Percentiles rank a stretch among this genome's conserved stretches.
These are phyloP conservation scores for Ceriagrion tenellum DNA, from an alignment of 2,888 invertebrate genomes.

Conservation along the genomic window DNA sequence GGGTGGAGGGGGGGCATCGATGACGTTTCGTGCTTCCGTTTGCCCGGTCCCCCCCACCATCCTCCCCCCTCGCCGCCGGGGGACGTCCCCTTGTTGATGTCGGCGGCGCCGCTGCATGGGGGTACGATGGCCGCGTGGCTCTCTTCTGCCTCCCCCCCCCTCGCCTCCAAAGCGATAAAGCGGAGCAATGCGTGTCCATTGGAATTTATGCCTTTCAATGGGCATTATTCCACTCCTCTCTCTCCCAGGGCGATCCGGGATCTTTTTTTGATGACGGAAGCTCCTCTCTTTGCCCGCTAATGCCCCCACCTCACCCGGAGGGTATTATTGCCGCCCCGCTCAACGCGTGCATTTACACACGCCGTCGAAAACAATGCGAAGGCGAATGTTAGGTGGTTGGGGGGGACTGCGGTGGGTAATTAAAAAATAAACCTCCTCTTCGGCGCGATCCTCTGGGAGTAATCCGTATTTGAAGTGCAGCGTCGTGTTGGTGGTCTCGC, in stretches of 20 bases:
- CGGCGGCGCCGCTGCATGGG: neutral
- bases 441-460: neutral
- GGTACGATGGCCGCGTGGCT: neutral
- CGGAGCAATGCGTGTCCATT: slow-evolving; percentile 8
- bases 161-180: neutral
- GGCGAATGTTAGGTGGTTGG: neutral
- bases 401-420: neutral
- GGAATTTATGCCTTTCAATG: slow-evolving; percentile 33
- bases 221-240: neutral
- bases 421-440: neutral
- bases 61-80: neutral
- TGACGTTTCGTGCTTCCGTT: slow-evolving; percentile 77
- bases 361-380: neutral
- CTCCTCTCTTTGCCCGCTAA: neutral
- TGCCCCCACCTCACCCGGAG: no score
- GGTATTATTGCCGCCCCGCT: neutral
- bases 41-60: neutral
- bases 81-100: slow-evolving; percentile 48
- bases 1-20: slow-evolving; percentile 75
- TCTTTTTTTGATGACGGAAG: slow-evolving; percentile 33
- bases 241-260: neutral
- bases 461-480: neutral
- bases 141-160: neutral
- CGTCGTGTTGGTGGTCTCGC: neutral
- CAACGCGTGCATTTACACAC: neutral